Conservation (phyloP, 2,797 vertebrate genomes). For the Amblyopsis hoosieri region DNA sequence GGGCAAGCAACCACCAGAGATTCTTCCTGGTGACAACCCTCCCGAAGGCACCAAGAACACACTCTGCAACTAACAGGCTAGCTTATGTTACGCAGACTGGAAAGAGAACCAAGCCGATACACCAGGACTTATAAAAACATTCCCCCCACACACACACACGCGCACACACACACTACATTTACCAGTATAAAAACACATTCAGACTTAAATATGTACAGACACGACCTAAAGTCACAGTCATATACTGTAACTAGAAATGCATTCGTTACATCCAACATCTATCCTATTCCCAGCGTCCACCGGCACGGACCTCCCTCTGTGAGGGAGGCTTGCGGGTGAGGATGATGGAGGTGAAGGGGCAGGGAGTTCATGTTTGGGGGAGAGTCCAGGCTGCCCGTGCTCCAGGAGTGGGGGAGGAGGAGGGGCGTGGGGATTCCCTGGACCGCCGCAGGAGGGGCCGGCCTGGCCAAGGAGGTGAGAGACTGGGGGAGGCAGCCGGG, state of each 20-base stretch:
- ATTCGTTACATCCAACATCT: constrained; percentile 33
- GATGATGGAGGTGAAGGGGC: constrained; percentile 37
- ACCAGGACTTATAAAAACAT: constrained; percentile 3
- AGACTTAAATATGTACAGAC: too few relatives aligned
- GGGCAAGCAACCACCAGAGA: constrained; percentile 1
- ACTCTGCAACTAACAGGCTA: constrained; percentile 1
- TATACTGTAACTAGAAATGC: constrained; percentile 12
- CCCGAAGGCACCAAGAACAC: constrained; percentile 38
- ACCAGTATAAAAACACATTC: constrained; percentile 13
- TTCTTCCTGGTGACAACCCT: neutral
- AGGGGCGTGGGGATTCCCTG: constrained; percentile 15
- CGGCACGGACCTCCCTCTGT: constrained; percentile 46
- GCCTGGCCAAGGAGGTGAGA: constrained; percentile 23
- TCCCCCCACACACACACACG: neutral
- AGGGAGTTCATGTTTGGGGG: neutral
- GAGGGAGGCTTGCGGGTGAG: neutral
- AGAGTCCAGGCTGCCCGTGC: constrained; percentile 67
- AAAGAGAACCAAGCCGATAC: constrained; percentile 3
- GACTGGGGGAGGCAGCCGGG: constrained; percentile 12
- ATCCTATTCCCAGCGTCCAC: constrained; percentile 76
- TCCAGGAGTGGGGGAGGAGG: constrained; percentile 72
- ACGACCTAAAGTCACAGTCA: constrained; percentile 9
- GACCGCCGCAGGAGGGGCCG: neutral
- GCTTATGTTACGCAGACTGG: neutral
- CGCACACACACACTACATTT: constrained; percentile 29